These are phyloP conservation scores for Cynodonichthys magdalenae DNA, from an alignment of 2,797 vertebrate species.

Conservation along the genomic window DNA sequence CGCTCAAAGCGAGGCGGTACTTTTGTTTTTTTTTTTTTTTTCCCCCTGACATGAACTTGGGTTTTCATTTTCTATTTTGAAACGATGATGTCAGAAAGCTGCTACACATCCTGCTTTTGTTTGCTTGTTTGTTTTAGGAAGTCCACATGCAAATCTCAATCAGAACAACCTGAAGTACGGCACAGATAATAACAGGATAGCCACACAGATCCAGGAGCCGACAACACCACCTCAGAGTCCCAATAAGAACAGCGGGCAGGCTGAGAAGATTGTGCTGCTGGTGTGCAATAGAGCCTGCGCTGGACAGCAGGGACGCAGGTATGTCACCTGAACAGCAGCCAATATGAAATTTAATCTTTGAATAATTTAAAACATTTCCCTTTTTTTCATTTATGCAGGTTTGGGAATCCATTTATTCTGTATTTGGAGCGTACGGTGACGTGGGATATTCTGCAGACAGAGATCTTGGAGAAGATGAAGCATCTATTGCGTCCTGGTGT, in stretches of 20 bases:
- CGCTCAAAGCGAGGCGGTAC: slow-evolving; percentile 89
- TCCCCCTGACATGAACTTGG: background rate
- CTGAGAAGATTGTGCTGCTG: slow-evolving; percentile 91
- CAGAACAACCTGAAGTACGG: slow-evolving; percentile 94
- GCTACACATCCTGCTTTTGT: background rate
- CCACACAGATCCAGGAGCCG: slow-evolving; percentile 82
- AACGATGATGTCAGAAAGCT: background rate
- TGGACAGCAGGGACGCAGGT: slow-evolving; percentile 96
- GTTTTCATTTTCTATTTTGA: slow-evolving; percentile 10
- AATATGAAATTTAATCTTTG: background rate
- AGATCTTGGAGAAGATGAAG: slow-evolving; percentile 97
- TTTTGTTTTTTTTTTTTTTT: slow-evolving; percentile 39
- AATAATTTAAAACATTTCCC: background rate
- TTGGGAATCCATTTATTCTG: slow-evolving; percentile 95
- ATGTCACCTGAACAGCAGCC: slow-evolving; percentile 3
- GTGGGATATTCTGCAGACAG: slow-evolving; percentile 96
- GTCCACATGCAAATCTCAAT: slow-evolving; percentile 93
- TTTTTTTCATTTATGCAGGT: slow-evolving; percentile 74
- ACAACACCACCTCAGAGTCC: slow-evolving; percentile 78
- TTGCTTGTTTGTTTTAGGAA: slow-evolving; percentile 68
- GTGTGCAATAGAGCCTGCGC: slow-evolving; percentile 95
- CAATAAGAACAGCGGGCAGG: slow-evolving; percentile 78
- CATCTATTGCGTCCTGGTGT: slow-evolving; percentile 91
- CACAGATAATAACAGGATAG: slow-evolving; percentile 84
- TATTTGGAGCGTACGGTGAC: slow-evolving; percentile 93